Conservation (phyloP, 2,888 invertebrate species). For the Heliconius aoede region DNA sequence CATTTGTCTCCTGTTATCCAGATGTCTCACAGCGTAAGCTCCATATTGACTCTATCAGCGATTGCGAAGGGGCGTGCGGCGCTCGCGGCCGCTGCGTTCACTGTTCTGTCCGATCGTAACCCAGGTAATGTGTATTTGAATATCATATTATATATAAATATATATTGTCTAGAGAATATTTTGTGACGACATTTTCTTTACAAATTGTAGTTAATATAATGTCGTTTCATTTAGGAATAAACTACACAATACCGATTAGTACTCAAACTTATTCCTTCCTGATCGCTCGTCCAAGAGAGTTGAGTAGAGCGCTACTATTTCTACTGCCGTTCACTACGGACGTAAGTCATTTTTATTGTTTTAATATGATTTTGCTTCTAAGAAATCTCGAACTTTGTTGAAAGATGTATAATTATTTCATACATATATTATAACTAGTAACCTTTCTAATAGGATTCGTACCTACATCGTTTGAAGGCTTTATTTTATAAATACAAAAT, state of each 20-base stretch:
- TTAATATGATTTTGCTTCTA: too few species aligned
- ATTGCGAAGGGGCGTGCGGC: slow-evolving; percentile 69
- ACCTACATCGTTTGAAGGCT: too few species aligned
- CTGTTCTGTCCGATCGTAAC: slow-evolving; percentile 62
- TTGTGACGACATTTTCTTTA: not conserved
- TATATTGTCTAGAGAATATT: too few species aligned
- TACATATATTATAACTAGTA: too few species aligned
- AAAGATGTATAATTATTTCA: too few species aligned
- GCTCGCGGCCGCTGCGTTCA: slow-evolving; percentile 71
- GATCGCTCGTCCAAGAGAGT: slow-evolving; percentile 89
- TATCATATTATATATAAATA: too few species aligned
- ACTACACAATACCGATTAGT: slow-evolving; percentile 91
- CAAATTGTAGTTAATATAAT: too few species aligned
- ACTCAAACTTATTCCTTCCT: slow-evolving; percentile 91
- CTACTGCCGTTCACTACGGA: slow-evolving; percentile 90
- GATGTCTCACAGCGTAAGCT: slow-evolving; percentile 63
- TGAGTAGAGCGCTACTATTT: slow-evolving; percentile 92
- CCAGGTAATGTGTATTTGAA: slow-evolving; percentile 57
- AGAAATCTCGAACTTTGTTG: too few species aligned
- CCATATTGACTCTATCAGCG: slow-evolving; percentile 63
- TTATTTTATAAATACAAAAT: not conserved
- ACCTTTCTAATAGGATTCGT: too few species aligned
- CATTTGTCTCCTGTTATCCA: slow-evolving; percentile 43
- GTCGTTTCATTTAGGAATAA: slow-evolving; percentile 76
- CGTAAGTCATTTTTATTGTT: slow-evolving; percentile 70